A percentile compares a stretch with the other conserved stretches of the same genome.
Conservation (phyloP, 2,888 invertebrate genomes). For the Tenthredo scrophulariae region DNA sequence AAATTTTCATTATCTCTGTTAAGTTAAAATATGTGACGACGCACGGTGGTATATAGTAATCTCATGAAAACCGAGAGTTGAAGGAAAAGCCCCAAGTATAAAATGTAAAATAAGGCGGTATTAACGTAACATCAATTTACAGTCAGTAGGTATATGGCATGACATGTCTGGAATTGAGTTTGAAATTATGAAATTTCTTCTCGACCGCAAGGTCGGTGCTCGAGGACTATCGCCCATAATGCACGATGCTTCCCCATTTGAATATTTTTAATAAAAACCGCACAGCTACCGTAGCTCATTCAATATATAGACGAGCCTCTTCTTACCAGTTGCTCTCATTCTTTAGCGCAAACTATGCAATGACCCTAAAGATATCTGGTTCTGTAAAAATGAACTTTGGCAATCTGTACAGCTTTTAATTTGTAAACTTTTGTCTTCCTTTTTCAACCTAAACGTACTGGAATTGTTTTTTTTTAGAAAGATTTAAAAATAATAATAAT, state of each 20-base stretch:
- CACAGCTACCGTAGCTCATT: conserved; percentile 5
- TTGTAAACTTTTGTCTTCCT: not conserved
- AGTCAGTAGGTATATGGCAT: not conserved
- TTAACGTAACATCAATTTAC: conserved; percentile 26
- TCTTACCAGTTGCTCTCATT: not conserved
- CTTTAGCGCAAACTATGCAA: not conserved
- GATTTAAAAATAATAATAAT: too few species aligned
- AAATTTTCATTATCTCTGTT: conserved; percentile 33
- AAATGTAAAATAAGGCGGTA: not conserved
- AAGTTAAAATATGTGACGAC: conserved; percentile 17
- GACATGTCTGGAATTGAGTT: conserved; percentile 37
- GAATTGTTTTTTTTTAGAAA: too few species aligned
- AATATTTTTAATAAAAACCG: conserved; percentile 64
- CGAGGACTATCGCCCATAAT: conserved; percentile 11
- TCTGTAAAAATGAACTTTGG: not conserved
- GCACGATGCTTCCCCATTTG: conserved; percentile 58
- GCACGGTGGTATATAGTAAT: conserved; percentile 31
- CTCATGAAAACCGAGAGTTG: not conserved
- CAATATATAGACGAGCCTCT: not conserved
- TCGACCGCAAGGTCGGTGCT: conserved; percentile 2
- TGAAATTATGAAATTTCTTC: conserved; percentile 34
- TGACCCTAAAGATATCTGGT: not conserved
- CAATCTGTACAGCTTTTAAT: not conserved
- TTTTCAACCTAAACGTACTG: not conserved
- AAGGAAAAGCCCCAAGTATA: not conserved